These are phyloP conservation scores for Sphyrna mokarran DNA, from an alignment of 2,113 vertebrate genomes.

Conservation along the genomic window DNA sequence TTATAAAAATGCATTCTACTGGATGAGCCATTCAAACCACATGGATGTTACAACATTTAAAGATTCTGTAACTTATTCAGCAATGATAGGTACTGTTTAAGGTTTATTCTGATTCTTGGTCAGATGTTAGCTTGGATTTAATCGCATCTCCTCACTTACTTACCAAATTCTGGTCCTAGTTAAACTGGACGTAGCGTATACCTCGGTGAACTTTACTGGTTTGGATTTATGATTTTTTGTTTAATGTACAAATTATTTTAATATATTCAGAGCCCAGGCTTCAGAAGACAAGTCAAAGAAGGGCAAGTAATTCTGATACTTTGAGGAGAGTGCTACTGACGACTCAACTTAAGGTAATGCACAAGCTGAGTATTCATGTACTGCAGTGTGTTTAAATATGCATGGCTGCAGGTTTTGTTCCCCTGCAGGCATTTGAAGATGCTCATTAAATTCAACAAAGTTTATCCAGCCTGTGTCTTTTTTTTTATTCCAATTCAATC, in stretches of 20 bases:
- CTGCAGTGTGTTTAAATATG: neutral
- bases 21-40: neutral
- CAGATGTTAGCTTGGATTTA: neutral
- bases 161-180: neutral
- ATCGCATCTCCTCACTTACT: neutral
- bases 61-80: neutral
- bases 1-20: neutral
- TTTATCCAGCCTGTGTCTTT: neutral
- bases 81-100: neutral
- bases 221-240: neutral
- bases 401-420: too few relatives aligned
- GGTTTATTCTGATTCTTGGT: neutral
- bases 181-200: neutral
- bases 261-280: slow-evolving; percentile 58
- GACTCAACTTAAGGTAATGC: slow-evolving; percentile 80
- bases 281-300: slow-evolving; percentile 67
- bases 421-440: neutral
- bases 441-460: neutral
- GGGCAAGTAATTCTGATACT: slow-evolving; percentile 58
- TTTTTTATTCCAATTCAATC: too few relatives aligned
- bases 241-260: slow-evolving; percentile 23
- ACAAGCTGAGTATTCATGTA: neutral
- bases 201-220: neutral
- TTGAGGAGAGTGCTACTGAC: slow-evolving; percentile 77
- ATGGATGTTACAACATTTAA: neutral